Base-by-base conservation (phyloP, 2,113 vertebrate genomes). In the Prionailurus viverrinus region DNA sequence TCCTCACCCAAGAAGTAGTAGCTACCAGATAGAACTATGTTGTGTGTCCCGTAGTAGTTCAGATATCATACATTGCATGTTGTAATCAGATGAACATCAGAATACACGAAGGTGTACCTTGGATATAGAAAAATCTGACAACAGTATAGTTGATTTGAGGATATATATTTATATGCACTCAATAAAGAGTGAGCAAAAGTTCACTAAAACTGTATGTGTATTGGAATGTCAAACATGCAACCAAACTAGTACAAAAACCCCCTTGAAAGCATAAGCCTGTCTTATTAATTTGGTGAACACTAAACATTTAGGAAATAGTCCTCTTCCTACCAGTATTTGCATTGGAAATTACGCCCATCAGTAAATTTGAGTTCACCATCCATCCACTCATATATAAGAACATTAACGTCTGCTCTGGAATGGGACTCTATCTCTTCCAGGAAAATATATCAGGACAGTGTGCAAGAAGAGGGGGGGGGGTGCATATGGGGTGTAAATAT, bases 11-110 rank as follows among this genome's bases (percentile, higher is more conserved):
- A 95, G 95, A 97, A 98, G 97, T 95, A 98, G 97, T 97, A 96
- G 97, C 97, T 98, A 82, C 97, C 91, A 48, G 98, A 94, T 89
- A 98, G 95, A 96, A 79, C 61, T 53, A 71, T 91, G 68, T 97
- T 97, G 90, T 88, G 65, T 98, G 98, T 98, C 95, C 97, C 97
- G 97, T 61, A 89, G 93, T 98, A 98, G 97, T 97, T 98, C 90
- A 96, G 27, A 9, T 97, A 86, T 98, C 97, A 92, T 98, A 97
- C 98, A 95, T 96, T 98, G 65, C 68, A 29, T 97, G 97, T 98
- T 96, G 88, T 98, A 97, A 87, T 84, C 1, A 96, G 88, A 93
- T 58, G 89, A 98, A 73, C 82, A 69, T 98, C 81, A 95, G 97
- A 97, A 97, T 92, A 55, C n/a, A 63, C 79, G 92, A 85, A 97